Evolutionary conservation across 1,140 invertebrate genomes (phyloP), one percentile per base, ranked within the genome.

Genomic region (Leptopilina boulardi): DNA sequence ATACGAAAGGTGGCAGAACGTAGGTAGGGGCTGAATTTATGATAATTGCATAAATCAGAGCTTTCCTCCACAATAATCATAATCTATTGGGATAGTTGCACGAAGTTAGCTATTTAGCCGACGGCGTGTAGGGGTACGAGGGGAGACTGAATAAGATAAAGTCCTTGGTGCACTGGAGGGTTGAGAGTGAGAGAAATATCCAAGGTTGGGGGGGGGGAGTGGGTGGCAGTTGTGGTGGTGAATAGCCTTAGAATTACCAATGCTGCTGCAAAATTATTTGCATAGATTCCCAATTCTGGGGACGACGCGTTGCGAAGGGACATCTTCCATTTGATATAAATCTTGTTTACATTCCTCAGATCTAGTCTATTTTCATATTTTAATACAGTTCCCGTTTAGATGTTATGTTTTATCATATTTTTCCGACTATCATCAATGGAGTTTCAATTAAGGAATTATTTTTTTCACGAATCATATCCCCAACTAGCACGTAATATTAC

Each of bases 31-130:
- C 83, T 83, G 85, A 89, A 90, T 90, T 90, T 90, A 90, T 90
- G 89, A 90, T 90, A 89, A 90, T 90, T 90, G 89, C 89, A 90
- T 90, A 90, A 90, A 90, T 90, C 89, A 90, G 87, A 89, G 89
- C 89, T 90, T 90, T 90, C 89, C 89, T 90, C 87, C 88, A 89
- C 89, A 91, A 91, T 89, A 89, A 91, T 91, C 89, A 89, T 91
- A 91, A 91, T 89, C 89, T 91, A 91, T 91, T 89, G 88, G 87
- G 89, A 91, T 91, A 91, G 89, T 90, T 91, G 88, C 83, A 82
- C 85, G 82, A 89, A 91, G 89, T 91, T 90, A 89, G 89, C 89
- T 90, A 90, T 91, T 91, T 91, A 91, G 88, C 89, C 87, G 84
- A 87, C 85, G 89, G 89, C 86, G 84, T 86, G 85, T 80, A 83